These are phyloP conservation scores for Zosterops japonicus DNA, from an alignment of 2,113 vertebrate genomes.

Conservation along the genomic window DNA sequence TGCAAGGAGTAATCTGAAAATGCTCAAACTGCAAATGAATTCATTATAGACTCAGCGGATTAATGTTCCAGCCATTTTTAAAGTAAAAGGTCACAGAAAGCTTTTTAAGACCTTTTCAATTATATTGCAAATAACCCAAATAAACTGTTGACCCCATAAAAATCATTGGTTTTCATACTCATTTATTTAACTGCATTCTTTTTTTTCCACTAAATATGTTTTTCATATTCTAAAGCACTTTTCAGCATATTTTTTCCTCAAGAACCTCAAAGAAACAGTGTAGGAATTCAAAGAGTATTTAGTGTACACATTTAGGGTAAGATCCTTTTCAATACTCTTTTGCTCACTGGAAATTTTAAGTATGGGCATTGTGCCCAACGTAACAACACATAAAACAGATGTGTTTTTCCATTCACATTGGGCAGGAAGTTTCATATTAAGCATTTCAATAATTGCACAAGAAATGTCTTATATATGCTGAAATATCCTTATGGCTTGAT, in stretches of 20 bases:
- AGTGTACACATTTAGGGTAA: conserved; percentile 44
- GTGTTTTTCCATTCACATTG: conserved; percentile 74
- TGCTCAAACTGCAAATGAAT: conserved; percentile 25
- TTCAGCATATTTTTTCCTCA: conserved; percentile 31
- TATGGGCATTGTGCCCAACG: conserved; percentile 69
- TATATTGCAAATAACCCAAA: conserved; percentile 47
- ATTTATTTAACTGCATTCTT: conserved; percentile 26
- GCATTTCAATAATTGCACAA: conserved; percentile 69
- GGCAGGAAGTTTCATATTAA: conserved; percentile 76
- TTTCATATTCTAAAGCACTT: conserved; percentile 36
- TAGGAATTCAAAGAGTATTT: conserved; percentile 51
- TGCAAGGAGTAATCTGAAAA: conserved; percentile 8
- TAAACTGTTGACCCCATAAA: conserved; percentile 45
- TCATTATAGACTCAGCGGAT: conserved; percentile 1
- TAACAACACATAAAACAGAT: conserved; percentile 77
- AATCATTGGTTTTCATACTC: conserved; percentile 4
- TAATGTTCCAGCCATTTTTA: background rate
- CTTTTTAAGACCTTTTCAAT: conserved; percentile 40
- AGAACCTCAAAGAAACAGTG: conserved; percentile 32
- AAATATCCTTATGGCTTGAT: conserved; percentile 64
- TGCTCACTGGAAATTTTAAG: conserved; percentile 72
- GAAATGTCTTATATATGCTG: conserved; percentile 66
- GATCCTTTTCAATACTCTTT: conserved; percentile 57
- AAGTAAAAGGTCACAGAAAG: conserved; percentile 21
- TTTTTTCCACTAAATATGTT: conserved; percentile 35